These are phyloP conservation scores for Hyles vespertilio DNA, from an alignment of 1,140 invertebrate genomes.

Conservation along the genomic window DNA sequence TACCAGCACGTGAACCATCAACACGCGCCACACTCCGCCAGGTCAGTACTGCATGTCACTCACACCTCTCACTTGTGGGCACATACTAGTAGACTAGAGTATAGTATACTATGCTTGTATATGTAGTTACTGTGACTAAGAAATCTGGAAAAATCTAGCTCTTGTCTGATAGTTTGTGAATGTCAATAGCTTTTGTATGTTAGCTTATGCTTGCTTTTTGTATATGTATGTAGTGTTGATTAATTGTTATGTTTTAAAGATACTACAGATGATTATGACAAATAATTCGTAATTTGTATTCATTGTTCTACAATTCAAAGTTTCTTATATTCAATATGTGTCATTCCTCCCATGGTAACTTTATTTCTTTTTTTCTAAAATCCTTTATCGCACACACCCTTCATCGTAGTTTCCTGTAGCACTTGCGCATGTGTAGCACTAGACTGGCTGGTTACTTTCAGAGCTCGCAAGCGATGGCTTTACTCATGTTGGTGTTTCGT, in stretches of 20 bases:
- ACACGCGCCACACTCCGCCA: constrained; percentile 48
- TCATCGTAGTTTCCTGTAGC: no score
- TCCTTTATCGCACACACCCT: neutral
- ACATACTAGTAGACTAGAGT: neutral
- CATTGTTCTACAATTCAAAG: no score
- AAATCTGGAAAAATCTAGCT: neutral
- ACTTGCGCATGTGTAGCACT: constrained; percentile 44
- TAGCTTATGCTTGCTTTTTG: neutral
- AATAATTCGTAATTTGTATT: no score
- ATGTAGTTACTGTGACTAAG: no score
- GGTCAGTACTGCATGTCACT: constrained; percentile 29
- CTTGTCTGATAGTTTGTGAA: neutral
- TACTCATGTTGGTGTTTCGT: constrained; percentile 69
- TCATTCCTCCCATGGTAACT: no score
- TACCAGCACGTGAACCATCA: constrained; percentile 68
- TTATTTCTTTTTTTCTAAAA: neutral
- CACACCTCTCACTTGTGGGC: neutral
- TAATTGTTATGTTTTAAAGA: no score
- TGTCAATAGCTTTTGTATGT: constrained; percentile 1
- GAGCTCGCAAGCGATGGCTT: constrained; percentile 57
- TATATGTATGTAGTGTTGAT: no score
- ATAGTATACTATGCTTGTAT: neutral
- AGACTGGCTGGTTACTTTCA: constrained; percentile 55
- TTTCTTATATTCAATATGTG: no score
- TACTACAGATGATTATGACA: no score